Conservation (phyloP, 2,797 vertebrate species). For the Hafferia zeledoni region DNA sequence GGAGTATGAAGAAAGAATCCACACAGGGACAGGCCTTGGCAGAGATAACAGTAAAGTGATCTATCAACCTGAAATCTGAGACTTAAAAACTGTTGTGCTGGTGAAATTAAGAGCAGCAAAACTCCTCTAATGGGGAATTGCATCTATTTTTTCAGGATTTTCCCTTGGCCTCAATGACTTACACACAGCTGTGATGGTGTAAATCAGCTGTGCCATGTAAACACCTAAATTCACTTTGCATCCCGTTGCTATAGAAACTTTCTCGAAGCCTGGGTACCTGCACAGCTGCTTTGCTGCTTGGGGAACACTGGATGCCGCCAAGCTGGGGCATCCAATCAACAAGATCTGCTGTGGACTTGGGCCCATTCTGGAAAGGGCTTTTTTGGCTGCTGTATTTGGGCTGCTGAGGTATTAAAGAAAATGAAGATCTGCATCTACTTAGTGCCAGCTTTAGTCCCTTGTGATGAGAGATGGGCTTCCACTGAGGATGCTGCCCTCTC, state of each 20-base stretch:
- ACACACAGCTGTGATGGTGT: not conserved
- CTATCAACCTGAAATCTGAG: not conserved
- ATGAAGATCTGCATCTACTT: not conserved
- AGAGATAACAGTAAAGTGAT: not conserved
- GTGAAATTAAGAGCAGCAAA: not conserved
- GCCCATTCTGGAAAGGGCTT: not conserved
- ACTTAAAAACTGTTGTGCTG: not conserved
- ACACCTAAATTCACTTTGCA: not conserved
- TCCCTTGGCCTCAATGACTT: not conserved
- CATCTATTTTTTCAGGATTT: not conserved
- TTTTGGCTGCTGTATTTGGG: not conserved
- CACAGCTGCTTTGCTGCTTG: not conserved
- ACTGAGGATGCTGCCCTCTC: not conserved
- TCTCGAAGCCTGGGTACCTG: not conserved
- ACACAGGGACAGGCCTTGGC: not conserved
- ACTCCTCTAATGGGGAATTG: not conserved
- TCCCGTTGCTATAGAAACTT: constrained; percentile 30
- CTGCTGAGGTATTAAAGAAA: not conserved
- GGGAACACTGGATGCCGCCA: not conserved
- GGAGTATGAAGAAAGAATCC: not conserved
- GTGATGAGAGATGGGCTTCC: not conserved
- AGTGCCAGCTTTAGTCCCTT: not conserved
- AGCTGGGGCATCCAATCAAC: not conserved
- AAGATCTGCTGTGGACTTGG: not conserved
- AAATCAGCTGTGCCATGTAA: not conserved